Percentiles rank a stretch among this genome's conserved stretches.
Conservation (phyloP, 2,113 vertebrate genomes). For the Corydoras maculifer region DNA sequence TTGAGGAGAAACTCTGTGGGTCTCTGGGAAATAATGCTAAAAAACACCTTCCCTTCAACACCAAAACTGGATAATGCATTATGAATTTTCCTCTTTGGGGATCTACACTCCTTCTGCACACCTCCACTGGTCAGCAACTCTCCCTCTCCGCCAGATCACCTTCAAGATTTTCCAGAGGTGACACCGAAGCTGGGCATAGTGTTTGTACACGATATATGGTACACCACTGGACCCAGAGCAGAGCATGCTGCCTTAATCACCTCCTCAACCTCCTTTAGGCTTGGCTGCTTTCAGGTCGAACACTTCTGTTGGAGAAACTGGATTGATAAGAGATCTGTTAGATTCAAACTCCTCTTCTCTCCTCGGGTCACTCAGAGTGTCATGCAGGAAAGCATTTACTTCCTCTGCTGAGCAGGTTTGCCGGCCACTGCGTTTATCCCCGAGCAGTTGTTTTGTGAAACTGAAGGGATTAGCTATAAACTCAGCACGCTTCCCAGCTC, state of each 20-base stretch:
- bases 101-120: too few relatives aligned
- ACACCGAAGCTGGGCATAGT: not conserved
- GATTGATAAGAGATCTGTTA: not conserved
- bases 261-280: constrained; percentile 9
- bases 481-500: not conserved
- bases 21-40: constrained; percentile 1
- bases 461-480: constrained; percentile 28
- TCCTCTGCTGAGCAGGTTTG: constrained; percentile 12
- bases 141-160: too few relatives aligned
- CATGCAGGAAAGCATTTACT: not conserved
- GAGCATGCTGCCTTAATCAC: not conserved
- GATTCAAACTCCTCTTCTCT: constrained; percentile 10
- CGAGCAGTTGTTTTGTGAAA: constrained; percentile 17
- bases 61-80: too few relatives aligned
- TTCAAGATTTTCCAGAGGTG: too few relatives aligned
- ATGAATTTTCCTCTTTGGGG: too few relatives aligned
- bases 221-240: constrained; percentile 2
- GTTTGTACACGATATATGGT: constrained; percentile 4
- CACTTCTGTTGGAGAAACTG: not conserved
- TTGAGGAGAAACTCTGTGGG: constrained; percentile 1
- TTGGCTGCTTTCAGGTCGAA: constrained; percentile 10
- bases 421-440: constrained; percentile 11
- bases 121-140: too few relatives aligned
- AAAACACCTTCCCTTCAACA: not conserved
- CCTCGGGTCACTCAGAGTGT: not conserved